These are phyloP conservation scores for Drosophila takahashii DNA, from an alignment of 1,140 invertebrate species.

Conservation along the genomic window DNA sequence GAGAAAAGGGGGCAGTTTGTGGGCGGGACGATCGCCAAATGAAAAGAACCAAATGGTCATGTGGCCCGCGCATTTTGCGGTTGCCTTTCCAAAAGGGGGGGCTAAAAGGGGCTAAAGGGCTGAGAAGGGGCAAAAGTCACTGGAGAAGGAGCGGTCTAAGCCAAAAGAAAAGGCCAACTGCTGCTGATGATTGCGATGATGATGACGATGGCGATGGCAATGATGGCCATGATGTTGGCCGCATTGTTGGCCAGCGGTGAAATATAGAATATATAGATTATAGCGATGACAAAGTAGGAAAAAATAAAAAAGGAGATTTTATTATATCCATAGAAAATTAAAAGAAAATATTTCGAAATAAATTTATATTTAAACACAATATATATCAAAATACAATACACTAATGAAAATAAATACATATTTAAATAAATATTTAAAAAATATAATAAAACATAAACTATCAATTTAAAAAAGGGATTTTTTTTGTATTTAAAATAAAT, in stretches of 20 bases:
- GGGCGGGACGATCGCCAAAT: slow-evolving; percentile 58
- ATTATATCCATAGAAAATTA: no score
- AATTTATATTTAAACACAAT: no score
- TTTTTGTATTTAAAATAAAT: no score
- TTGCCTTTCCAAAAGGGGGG: slow-evolving; percentile 21
- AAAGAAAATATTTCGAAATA: no score
- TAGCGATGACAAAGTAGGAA: slow-evolving; percentile 3
- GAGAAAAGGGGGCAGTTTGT: slow-evolving; percentile 2
- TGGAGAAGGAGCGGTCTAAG: slow-evolving; percentile 29
- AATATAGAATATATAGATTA: background rate
- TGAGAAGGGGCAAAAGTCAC: slow-evolving; percentile 9
- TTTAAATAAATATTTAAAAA: no score
- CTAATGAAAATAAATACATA: no score
- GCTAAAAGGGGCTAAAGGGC: background rate
- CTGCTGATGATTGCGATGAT: slow-evolving; percentile 13
- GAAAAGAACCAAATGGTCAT: slow-evolving; percentile 71
- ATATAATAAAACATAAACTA: no score
- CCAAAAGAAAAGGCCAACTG: slow-evolving; percentile 53
- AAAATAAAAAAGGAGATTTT: no score
- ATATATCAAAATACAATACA: no score
- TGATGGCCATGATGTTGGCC: slow-evolving; percentile 24
- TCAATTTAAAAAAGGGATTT: no score
- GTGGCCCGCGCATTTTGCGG: slow-evolving; percentile 70
- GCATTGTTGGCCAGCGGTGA: slow-evolving; percentile 31
- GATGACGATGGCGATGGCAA: slow-evolving; percentile 21